Evolutionary conservation across 1,140 invertebrate species (phyloP).

Genomic region (Scaptodrosophila lebanonensis): DNA sequence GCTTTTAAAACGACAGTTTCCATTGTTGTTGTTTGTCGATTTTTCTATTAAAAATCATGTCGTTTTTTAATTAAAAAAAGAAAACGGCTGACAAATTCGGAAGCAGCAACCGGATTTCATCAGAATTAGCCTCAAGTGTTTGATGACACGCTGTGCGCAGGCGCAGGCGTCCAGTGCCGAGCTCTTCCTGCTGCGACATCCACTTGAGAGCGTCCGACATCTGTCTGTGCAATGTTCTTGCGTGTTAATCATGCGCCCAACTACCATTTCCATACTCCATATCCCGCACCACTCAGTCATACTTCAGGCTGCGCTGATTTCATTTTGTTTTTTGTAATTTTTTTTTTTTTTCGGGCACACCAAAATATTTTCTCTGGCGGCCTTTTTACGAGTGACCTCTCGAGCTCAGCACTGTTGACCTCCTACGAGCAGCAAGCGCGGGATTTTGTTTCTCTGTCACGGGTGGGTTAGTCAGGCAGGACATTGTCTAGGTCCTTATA

Average conservation of each 20-base stretch:
- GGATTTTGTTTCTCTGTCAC: constrained; percentile 10
- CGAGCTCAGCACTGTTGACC: constrained; percentile 39
- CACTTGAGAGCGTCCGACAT: too few species aligned
- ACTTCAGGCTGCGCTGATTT: constrained; percentile 43
- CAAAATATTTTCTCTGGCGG: too few species aligned
- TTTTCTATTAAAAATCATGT: constrained; percentile 40
- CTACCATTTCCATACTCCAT: too few species aligned
- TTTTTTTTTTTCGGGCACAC: too few species aligned
- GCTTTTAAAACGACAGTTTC: constrained; percentile 29
- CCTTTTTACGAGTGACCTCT: constrained; percentile 56
- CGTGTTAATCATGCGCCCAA: too few species aligned
- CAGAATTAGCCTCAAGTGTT: constrained; percentile 68
- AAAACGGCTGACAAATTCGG: constrained; percentile 27
- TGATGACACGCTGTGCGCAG: constrained; percentile 53
- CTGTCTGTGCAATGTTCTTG: too few species aligned
- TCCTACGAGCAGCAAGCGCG: constrained; percentile 20
- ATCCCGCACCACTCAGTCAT: too few species aligned
- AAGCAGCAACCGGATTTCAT: constrained; percentile 26
- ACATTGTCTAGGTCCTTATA: constrained; percentile 28
- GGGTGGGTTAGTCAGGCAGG: too few species aligned
- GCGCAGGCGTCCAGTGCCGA: constrained; percentile 19
- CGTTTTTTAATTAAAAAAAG: constrained; percentile 63
- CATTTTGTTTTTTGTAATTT: constrained; percentile 23
- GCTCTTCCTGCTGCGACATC: too few species aligned
- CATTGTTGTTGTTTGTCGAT: constrained; percentile 4